Conservation (phyloP, 2,888 invertebrate genomes). For the Acrocera orbiculus region DNA sequence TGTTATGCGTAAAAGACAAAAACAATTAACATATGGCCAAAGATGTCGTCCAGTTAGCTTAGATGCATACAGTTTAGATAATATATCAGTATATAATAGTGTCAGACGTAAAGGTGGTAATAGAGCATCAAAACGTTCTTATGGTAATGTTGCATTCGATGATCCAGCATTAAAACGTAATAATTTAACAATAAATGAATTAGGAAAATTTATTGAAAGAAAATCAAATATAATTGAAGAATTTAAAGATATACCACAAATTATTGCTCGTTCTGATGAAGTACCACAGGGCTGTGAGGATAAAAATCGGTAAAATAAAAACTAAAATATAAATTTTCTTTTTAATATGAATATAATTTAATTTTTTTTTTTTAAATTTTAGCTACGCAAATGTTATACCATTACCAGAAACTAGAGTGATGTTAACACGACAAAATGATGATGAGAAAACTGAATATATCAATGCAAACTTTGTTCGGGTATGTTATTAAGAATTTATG, state of each 20-base stretch:
- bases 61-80: slow-evolving; percentile 80
- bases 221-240: slow-evolving; percentile 59
- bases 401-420: slow-evolving; percentile 75
- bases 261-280: slow-evolving; percentile 60
- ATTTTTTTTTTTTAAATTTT: slow-evolving; percentile 6
- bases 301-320: slow-evolving; percentile 47
- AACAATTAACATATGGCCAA: slow-evolving; percentile 65
- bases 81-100: slow-evolving; percentile 63
- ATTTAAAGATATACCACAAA: slow-evolving; percentile 63
- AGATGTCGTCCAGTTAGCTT: slow-evolving; percentile 74
- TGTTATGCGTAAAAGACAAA: slow-evolving; percentile 64
- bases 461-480: slow-evolving; percentile 83
- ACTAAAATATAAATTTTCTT: neutral
- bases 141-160: slow-evolving; percentile 80
- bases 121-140: slow-evolving; percentile 67
- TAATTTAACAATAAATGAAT: slow-evolving; percentile 57
- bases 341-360: too few relatives aligned
- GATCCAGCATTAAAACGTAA: slow-evolving; percentile 56
- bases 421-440: slow-evolving; percentile 49
- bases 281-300: slow-evolving; percentile 74
- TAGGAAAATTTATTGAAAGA: slow-evolving; percentile 56
- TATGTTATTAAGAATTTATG: too few relatives aligned
- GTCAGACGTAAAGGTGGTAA: slow-evolving; percentile 58
- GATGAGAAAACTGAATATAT: slow-evolving; percentile 76
- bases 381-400: slow-evolving; percentile 88